Evolutionary conservation across 2,113 vertebrate genomes (phyloP), one percentile per base, ranked within the genome.

Genomic region (Pandion haliaetus): DNA sequence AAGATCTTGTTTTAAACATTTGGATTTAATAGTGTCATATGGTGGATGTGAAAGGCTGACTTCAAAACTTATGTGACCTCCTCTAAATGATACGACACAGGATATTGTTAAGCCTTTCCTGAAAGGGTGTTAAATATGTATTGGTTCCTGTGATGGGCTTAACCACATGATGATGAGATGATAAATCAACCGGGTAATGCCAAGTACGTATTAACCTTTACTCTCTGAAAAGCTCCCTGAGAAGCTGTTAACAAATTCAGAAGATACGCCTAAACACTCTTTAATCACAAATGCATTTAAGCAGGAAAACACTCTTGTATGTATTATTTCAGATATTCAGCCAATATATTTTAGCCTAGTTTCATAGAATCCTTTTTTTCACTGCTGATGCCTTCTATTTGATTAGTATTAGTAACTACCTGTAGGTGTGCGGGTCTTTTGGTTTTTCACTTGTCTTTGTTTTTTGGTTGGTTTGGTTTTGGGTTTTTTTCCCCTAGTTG

Each of bases 1-100:
- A 73, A 67, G 71, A 86, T 95, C 94, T 90, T 74, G 67, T 74
- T 95, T 90, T 38, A 93, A 94, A 81, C 47, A 34, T 44, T 95
- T 88, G 55, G 59, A 78, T 92, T 88, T 70, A 90, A 62, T 62
- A 38, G 71, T 90, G 55, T 49, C 90, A 45, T 32, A 29, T 0
- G 0, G 85, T 47, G 59, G 62, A 78, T 86, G 44, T 88, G 59
- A 86, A 91, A 93, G 72, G 63, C 85, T 88, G 82, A 38, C 79
- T 96, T 90, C 47, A 78, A 76, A 94, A 81, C 20, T 44, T 63
- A 9, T 5, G 38, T 38, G 62, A 77, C 85, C 87, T 95, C 29
- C 47, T 74, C 58, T 69, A 81, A 90, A 67, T 2, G 38, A 62
- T 77, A 28, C 28, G 40, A 69, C 54, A 72, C 10, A n/a, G 66